Evolutionary conservation across 2,888 invertebrate species (phyloP).

Genomic region (Argynnis bischoffii): DNA sequence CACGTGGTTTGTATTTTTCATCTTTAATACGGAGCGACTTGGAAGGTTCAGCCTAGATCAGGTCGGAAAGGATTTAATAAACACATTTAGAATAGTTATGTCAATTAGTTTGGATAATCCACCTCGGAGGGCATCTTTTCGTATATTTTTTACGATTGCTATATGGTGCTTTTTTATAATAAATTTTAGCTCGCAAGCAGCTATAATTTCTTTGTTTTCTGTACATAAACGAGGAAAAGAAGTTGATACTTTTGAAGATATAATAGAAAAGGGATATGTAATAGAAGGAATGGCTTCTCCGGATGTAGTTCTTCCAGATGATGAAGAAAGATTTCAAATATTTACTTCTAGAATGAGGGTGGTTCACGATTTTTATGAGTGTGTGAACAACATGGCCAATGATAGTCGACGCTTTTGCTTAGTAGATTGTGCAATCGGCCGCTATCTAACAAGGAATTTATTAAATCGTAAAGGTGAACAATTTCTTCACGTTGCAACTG

Average conservation of each 20-base stretch:
- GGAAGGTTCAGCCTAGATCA: constrained; percentile 54
- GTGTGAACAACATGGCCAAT: constrained; percentile 57
- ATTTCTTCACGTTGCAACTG: constrained; percentile 64
- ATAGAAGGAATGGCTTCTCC: constrained; percentile 74
- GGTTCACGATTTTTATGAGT: constrained; percentile 54
- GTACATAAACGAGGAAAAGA: constrained; percentile 69
- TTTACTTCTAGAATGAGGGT: constrained; percentile 63
- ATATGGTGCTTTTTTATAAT: constrained; percentile 72
- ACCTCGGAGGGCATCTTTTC: constrained; percentile 57
- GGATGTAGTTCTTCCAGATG: constrained; percentile 67
- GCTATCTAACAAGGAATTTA: constrained; percentile 59
- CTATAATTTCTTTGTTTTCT: constrained; percentile 70
- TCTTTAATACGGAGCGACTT: constrained; percentile 55
- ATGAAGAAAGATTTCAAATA: constrained; percentile 57
- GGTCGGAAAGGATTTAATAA: constrained; percentile 67
- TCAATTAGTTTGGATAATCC: constrained; percentile 59
- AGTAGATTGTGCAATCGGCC: constrained; percentile 68
- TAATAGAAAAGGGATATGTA: constrained; percentile 64
- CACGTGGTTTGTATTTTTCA: constrained; percentile 63
- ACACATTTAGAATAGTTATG: constrained; percentile 60
- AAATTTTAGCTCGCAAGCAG: constrained; percentile 71
- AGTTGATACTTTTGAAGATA: constrained; percentile 70
- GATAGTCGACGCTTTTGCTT: constrained; percentile 66
- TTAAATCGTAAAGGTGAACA: constrained; percentile 67
- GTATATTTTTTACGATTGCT: constrained; percentile 61